phyloP scores from a whole-genome alignment of 2,797 vertebrate species.

The Poeciliopsis gracilis region DNA sequence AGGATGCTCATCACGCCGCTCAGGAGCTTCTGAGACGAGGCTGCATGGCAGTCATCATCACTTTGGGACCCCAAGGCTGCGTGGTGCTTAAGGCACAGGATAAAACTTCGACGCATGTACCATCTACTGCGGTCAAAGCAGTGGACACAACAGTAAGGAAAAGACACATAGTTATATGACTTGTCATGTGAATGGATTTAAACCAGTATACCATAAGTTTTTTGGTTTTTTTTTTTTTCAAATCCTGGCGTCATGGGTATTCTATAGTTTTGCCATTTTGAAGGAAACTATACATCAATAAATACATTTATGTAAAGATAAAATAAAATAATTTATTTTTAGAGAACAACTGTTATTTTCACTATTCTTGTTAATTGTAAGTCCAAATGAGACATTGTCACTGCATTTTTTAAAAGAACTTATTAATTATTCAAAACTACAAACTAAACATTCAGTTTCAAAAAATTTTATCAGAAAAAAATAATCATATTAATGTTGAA shows the following conservation, averaged over 20 bases:
- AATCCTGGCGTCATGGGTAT: not conserved
- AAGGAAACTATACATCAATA: not conserved
- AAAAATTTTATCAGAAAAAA: not conserved
- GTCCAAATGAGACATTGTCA: not conserved
- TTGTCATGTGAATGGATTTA: not conserved
- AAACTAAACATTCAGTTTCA: not conserved
- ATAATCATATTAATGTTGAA: not conserved
- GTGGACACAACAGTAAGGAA: slow-evolving; percentile 93
- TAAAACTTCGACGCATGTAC: slow-evolving; percentile 82
- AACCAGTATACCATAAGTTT: not conserved
- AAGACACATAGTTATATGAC: not conserved
- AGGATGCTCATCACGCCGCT: slow-evolving; percentile 83
- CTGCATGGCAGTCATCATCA: slow-evolving; percentile 87
- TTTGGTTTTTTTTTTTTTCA: not conserved
- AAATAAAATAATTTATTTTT: not conserved
- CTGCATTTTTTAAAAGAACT: not conserved
- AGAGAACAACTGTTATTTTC: not conserved
- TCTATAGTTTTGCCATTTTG: not conserved
- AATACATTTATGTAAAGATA: not conserved
- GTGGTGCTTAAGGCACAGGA: slow-evolving; percentile 84
- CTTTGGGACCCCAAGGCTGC: slow-evolving; percentile 91
- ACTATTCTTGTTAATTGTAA: not conserved
- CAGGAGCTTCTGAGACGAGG: slow-evolving; percentile 84
- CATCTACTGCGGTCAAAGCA: slow-evolving; percentile 80
- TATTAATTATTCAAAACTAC: not conserved